Conservation (phyloP, 1,140 invertebrate species). For the Zaprionus tsacasi region DNA sequence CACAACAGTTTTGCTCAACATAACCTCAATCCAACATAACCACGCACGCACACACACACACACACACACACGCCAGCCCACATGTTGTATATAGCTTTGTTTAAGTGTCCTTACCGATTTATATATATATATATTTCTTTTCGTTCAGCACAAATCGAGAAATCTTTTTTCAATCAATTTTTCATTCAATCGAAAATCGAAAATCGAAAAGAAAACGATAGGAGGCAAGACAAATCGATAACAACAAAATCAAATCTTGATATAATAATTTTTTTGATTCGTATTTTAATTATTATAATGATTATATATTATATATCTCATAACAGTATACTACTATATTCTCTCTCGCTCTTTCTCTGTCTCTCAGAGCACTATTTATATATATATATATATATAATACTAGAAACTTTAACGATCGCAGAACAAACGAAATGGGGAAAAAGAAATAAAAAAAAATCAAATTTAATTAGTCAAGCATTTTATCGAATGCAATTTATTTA, state of each 20-base stretch:
- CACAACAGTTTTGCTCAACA: conserved; percentile 32
- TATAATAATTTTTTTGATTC: conserved; percentile 45
- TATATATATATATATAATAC: conserved; percentile 1
- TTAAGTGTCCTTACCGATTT: conserved; percentile 70
- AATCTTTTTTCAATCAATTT: conserved; percentile 24
- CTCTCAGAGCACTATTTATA: conserved; percentile 38
- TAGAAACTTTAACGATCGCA: conserved; percentile 9
- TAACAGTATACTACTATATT: conserved; percentile 16
- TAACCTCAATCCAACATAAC: conserved; percentile 47
- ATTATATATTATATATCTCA: conserved; percentile 25
- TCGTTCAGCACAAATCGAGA: conserved; percentile 31
- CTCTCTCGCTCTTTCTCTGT: neutral
- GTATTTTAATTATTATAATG: conserved; percentile 37
- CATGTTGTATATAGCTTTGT: conserved; percentile 63
- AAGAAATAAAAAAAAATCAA: conserved; percentile 4
- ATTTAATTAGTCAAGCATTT: conserved; percentile 10
- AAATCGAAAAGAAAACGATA: neutral
- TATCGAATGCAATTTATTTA: conserved; percentile 25
- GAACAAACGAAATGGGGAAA: conserved; percentile 12
- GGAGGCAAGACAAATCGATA: conserved; percentile 20
- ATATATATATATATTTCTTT: conserved; percentile 32
- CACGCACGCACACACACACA: neutral
- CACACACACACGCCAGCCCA: conserved; percentile 11
- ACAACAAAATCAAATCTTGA: conserved; percentile 24
- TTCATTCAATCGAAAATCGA: conserved; percentile 5